Evolutionary conservation across 30 jellyfish, hydroid and myxozoan species (phyloP), one percentile per base, ranked within the genome.

Genomic region (Hydractinia symbiolongicarpus): DNA sequence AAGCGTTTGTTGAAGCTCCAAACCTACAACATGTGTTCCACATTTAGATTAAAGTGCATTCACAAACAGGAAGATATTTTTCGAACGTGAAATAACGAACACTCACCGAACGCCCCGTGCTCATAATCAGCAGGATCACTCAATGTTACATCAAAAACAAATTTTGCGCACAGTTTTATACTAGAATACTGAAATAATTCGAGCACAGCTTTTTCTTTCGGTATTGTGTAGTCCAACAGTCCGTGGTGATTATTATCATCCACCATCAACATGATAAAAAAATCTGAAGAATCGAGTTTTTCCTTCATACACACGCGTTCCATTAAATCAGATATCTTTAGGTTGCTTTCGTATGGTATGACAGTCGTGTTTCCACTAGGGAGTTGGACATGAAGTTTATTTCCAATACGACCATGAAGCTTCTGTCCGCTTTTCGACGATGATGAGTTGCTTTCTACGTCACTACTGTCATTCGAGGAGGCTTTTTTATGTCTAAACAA

Each of bases 71-170:
- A 50, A 40, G 1, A n/a, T n/a, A 40, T 73, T 73, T 30, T 40
- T 73, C 16, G n/a, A 73, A 76, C 20, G n/a, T n/a, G 15, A 73
- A 73, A 73, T 0, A 15, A 73, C 73, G 40, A 7, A 72, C 15
- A 64, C 91, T 86, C 73, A 90, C 97, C 97, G 78, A 90, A 90
- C 1, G 95, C 78, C 6, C 97, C 95, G 17, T 92, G 79, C 15
- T 83, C 96, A 77, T 84, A 86, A 69, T 88, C 94, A 3, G 96
- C 96, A 53, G 98, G 95, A 50, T 77, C 84, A 52, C 82, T 83
- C 79, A 93, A 74, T 19, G 94, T 92, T 9, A 93, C 95, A 58
- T 86, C 95, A 64, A 66, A 77, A 8, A 66, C 53, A 49, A 86
- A 73, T 70, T 93, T 93, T 53, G 86, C 84, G 61, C 96, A 86